Conservation (phyloP, 2,797 vertebrate genomes). For the Bovichtus diacanthus region DNA sequence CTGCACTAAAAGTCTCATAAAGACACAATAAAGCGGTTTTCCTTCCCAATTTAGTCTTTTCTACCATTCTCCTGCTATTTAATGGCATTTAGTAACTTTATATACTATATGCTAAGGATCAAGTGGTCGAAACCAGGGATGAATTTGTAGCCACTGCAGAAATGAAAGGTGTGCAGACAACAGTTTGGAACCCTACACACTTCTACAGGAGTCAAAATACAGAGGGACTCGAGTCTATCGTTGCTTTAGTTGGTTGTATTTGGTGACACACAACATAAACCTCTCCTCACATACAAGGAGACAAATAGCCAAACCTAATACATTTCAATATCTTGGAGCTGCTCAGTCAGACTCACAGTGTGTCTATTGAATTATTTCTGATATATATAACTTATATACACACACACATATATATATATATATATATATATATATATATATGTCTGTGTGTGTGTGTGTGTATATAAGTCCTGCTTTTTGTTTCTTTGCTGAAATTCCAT, state of each 20-base stretch:
- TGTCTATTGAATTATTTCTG: constrained; percentile 39
- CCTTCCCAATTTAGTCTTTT: background rate
- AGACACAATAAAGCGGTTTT: background rate
- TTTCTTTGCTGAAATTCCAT: constrained; percentile 29
- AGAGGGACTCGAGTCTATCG: background rate
- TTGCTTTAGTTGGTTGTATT: constrained; percentile 11
- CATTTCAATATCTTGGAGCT: constrained; percentile 34
- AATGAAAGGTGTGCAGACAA: background rate
- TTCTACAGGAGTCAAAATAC: background rate
- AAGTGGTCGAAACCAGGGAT: background rate
- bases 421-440: too few species aligned
- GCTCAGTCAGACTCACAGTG: constrained; percentile 23
- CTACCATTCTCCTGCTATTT: background rate
- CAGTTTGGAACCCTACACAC: background rate
- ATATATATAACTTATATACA: too few species aligned
- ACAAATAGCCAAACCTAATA: constrained; percentile 37
- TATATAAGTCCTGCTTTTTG: constrained; percentile 28
- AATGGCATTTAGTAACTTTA: background rate
- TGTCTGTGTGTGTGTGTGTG: too few species aligned
- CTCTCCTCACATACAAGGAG: constrained; percentile 25
- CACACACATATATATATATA: too few species aligned
- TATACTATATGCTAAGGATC: background rate
- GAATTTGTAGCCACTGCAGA: background rate
- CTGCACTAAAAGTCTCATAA: background rate
- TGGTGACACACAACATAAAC: constrained; percentile 1